Evolutionary conservation across 2,797 vertebrate species (phyloP), one percentile per base, ranked within the genome.

Genomic region (Adelosebastes latens): DNA sequence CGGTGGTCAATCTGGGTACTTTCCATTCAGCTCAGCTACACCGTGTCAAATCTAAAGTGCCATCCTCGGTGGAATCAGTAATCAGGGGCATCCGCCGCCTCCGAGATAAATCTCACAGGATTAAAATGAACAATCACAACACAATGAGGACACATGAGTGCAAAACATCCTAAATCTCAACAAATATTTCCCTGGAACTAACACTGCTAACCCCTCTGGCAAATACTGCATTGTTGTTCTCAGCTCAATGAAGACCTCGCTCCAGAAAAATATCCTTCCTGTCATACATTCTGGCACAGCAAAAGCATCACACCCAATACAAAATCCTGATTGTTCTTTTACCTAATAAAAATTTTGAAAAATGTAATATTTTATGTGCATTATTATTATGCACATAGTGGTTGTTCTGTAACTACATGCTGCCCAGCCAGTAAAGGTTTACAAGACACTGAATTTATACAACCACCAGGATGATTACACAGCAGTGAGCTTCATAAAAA

Each of bases 71-170:
- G 53, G 63, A 73, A 59, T 76, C 34, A 63, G 42, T 24, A 65
- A 84, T 82, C 61, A 76, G 53, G 75, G 58, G 63, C 62, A 42
- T 3, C 39, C 5, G 6, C n/a, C 14, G 22, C 75, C 42, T 75
- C 70, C n/a, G 34, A 59, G 66, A 73, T 65, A 61, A 84, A 86
- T 79, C 79, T 71, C 61, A 14, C 24, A 39, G 65, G 82, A 84
- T 76, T 79, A 56, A 80, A 62, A 25, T 32, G 12, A 80, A 46
- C 60, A 73, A 71, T 76, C 67, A 52, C 67, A 53, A 9, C 20
- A 53, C 49, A 53, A 53, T 53, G 9, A 53, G 22, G n/a, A 49
- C 18, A 49, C 46, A 46, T 20, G 46, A 49, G 18, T 8, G 18
- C 24, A 46, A 49, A 61, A 34, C 53, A 31, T 65, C 24, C 70